Conservation (phyloP, 2,113 vertebrate species). For the Triplophysa rosa region DNA sequence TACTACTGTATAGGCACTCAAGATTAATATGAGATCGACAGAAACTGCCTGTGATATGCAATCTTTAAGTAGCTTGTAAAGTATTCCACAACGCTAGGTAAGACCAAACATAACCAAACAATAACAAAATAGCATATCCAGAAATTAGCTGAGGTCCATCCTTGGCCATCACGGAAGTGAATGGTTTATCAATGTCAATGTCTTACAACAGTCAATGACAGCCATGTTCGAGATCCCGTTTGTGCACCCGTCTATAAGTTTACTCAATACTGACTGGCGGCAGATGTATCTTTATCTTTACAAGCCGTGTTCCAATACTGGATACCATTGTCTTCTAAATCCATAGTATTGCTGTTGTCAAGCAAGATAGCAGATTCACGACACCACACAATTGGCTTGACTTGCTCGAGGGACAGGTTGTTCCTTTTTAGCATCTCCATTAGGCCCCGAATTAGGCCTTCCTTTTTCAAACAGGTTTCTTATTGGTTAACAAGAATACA, state of each 20-base stretch:
- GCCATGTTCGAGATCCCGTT: slow-evolving; percentile 27
- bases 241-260: background rate
- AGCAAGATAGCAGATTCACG: slow-evolving; percentile 5
- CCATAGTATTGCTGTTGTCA: slow-evolving; percentile 31
- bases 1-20: too few species aligned
- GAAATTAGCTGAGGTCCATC: background rate
- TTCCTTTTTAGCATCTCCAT: background rate
- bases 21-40: too few species aligned
- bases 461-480: background rate
- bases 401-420: background rate
- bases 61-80: too few species aligned
- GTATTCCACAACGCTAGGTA: too few species aligned
- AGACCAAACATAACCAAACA: background rate
- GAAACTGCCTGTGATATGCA: too few species aligned
- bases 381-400: background rate
- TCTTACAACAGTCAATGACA: slow-evolving; percentile 50
- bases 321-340: slow-evolving; percentile 29
- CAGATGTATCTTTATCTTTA: slow-evolving; percentile 20
- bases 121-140: background rate
- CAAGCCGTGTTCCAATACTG: slow-evolving; percentile 49
- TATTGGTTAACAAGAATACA: background rate
- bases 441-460: background rate
- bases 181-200: slow-evolving; percentile 43
- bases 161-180: background rate
- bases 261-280: slow-evolving; percentile 35